Conservation (phyloP, 2,113 vertebrate species). For the Eurystomus gularis region DNA sequence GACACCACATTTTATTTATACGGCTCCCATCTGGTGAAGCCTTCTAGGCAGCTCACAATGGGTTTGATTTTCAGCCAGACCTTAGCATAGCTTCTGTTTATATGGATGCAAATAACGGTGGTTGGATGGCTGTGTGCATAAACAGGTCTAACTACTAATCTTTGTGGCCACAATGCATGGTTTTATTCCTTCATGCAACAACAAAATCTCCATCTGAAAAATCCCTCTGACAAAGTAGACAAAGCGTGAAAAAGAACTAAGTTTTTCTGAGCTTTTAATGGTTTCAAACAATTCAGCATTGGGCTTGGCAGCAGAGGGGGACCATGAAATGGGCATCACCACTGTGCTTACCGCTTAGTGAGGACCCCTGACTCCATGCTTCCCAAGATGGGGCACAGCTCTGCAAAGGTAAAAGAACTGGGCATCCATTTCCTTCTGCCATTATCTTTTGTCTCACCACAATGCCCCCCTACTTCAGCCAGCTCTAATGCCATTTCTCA, state of each 20-base stretch:
- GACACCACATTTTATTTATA: conserved; percentile 76
- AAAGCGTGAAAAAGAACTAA: not conserved
- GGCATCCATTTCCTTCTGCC: not conserved
- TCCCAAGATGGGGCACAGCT: rapidly evolving
- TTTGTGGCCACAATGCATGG: not conserved
- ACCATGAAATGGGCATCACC: not conserved
- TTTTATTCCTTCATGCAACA: conserved; percentile 30
- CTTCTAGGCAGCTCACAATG: conserved; percentile 69
- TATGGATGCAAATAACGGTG: conserved; percentile 58
- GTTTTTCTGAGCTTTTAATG: not conserved
- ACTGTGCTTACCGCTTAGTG: rapidly evolving
- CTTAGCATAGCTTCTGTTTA: conserved; percentile 56
- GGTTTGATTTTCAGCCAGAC: conserved; percentile 64
- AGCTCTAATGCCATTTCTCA: not conserved
- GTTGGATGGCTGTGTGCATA: conserved; percentile 45
- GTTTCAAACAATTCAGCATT: not conserved
- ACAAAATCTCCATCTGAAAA: conserved; percentile 38
- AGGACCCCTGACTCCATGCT: rapidly evolving
- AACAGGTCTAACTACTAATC: conserved; percentile 62
- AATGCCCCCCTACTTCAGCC: not conserved
- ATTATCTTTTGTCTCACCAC: not conserved
- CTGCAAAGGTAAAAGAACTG: not conserved
- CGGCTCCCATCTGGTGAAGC: conserved; percentile 77
- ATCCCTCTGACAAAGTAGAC: not conserved
- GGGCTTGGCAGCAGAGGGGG: not conserved